Evolutionary conservation across 2,888 invertebrate species (phyloP), one percentile per base, ranked within the genome.

Genomic region (Aspidapion aeneum): DNA sequence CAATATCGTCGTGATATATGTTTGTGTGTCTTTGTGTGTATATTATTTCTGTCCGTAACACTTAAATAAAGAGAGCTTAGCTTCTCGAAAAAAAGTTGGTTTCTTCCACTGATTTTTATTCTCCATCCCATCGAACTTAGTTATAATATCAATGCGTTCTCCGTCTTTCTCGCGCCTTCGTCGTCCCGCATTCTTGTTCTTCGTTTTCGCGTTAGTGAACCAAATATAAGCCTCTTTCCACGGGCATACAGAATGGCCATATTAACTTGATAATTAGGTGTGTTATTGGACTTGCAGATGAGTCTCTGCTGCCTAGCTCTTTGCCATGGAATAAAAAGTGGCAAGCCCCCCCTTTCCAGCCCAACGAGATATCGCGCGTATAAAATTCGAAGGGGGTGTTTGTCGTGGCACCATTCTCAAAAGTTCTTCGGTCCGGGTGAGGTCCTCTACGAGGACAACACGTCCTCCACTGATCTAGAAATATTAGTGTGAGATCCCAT

Each of bases 231-330:
- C 81, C 81, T 81, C 82, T 82, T 78, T 79, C 79, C 79, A 78
- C 79, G 79, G 77, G 83, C 84, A 85, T 85, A 85, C 86, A 85
- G 86, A 87, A 88, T 88, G 86, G 86, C 90, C 89, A 88, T 90
- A 90, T 90, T 89, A 90, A 90, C 90, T 90, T 90, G 90, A 90
- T 90, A 90, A 90, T 90, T 90, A 90, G 90, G 87, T 88, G 87
- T 88, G 89, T 89, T 89, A 90, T 90, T 89, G 87, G 90, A 90
- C 90, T 90, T 90, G 90, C 90, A 90, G 90, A 90, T 90, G 90
- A 90, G 89, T 83, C 82, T 82, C 83, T 77, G 83, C 35, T 35
- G 35, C n/a, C n/a, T n/a, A 84, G 83, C 84, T 82, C 85, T 85
- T 83, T 85, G 85, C 35, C n/a, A 85, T 86, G 83, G 87, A 86